phyloP scores from a whole-genome alignment of 1,140 invertebrate genomes.

The Oedothorax gibbosus region DNA sequence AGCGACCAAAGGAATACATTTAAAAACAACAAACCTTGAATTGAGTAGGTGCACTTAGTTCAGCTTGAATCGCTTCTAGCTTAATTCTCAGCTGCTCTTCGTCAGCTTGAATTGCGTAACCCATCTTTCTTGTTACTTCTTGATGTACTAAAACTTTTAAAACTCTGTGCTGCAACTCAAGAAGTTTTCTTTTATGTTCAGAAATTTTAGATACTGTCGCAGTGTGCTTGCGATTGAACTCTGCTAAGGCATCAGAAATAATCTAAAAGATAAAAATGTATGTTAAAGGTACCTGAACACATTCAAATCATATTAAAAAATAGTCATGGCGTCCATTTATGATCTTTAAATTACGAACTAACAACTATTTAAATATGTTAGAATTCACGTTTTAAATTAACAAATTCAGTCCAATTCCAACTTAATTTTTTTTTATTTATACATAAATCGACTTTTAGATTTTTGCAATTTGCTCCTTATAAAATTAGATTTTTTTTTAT shows the following conservation, averaged over 20 bases:
- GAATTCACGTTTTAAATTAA: too few relatives aligned
- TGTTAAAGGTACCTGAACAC: background rate
- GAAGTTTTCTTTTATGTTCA: constrained; percentile 80
- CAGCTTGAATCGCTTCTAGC: constrained; percentile 85
- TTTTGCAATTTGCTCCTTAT: too few relatives aligned
- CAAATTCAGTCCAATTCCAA: too few relatives aligned
- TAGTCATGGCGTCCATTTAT: background rate
- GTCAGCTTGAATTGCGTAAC: constrained; percentile 85
- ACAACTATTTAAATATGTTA: too few relatives aligned
- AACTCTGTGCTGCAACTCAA: constrained; percentile 82
- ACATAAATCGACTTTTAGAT: too few relatives aligned
- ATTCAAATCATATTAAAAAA: constrained; percentile 59
- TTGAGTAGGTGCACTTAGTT: constrained; percentile 90
- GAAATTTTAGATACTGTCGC: constrained; percentile 78
- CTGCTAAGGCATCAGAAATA: constrained; percentile 80
- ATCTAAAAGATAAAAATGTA: constrained; percentile 58
- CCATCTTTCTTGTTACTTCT: constrained; percentile 86
- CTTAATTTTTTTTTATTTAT: too few relatives aligned
- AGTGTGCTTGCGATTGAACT: constrained; percentile 79
- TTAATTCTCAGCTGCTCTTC: constrained; percentile 88
- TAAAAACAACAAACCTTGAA: constrained; percentile 79
- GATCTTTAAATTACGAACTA: background rate
- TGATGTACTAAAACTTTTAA: constrained; percentile 85
- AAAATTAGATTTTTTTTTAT: too few relatives aligned
- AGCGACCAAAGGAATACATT: background rate